Conservation (phyloP, 2,113 vertebrate genomes). For the Scartelaos histophorus region DNA sequence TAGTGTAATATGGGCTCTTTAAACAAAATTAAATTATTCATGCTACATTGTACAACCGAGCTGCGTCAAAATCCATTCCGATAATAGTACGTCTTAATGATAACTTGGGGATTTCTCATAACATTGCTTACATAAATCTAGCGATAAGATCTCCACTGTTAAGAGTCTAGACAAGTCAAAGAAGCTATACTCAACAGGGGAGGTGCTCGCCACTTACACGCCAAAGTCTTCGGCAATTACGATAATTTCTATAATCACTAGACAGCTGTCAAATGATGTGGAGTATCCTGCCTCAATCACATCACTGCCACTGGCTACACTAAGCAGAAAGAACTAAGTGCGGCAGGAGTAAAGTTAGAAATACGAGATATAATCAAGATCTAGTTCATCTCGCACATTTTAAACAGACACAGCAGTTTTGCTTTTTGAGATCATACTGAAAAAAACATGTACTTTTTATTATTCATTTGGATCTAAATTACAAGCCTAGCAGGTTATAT, state of each 20-base stretch:
- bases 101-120: neutral
- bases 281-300: slow-evolving; percentile 45
- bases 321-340: neutral
- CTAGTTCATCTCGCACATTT: neutral
- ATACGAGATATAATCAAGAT: neutral
- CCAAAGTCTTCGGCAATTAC: slow-evolving; percentile 66
- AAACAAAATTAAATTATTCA: too few species aligned
- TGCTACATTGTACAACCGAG: neutral
- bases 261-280: slow-evolving; percentile 56
- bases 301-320: slow-evolving; percentile 41
- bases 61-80: too few species aligned
- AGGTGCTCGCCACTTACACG: slow-evolving; percentile 50
- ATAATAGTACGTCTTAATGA: neutral
- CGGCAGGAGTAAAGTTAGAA: slow-evolving; percentile 31
- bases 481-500: too few species aligned
- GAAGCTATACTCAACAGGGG: slow-evolving; percentile 27
- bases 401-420: too few species aligned
- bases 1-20: too few species aligned
- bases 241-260: slow-evolving; percentile 68
- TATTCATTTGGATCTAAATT: too few species aligned
- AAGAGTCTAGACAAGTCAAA: slow-evolving; percentile 22
- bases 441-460: too few species aligned
- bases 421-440: too few species aligned
- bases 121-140: slow-evolving; percentile 10
- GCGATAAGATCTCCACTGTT: slow-evolving; percentile 33